A percentile compares a stretch with the other conserved stretches of the same genome.
Evolutionary conservation across 2,797 vertebrate genomes (phyloP).

Genomic region (Pelobates cultripes): DNA sequence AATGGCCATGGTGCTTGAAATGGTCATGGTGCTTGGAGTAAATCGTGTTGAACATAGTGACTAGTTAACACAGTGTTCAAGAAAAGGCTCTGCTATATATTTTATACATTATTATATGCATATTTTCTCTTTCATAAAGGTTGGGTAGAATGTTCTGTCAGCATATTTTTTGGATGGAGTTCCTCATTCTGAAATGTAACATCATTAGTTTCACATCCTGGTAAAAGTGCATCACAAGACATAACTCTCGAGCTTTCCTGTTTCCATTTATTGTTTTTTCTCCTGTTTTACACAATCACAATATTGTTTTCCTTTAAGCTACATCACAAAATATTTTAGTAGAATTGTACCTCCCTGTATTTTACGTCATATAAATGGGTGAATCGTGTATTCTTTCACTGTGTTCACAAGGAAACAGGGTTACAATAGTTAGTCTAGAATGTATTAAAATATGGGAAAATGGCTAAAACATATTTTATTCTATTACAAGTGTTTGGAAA

Average conservation of each 20-base stretch:
- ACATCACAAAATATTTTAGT: neutral
- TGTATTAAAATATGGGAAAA: no score
- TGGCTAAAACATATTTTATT: no score
- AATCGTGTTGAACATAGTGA: neutral
- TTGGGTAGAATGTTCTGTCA: neutral
- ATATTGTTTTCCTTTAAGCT: neutral
- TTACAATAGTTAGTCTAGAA: no score
- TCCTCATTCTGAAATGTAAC: constrained; percentile 6
- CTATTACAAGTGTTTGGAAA: no score
- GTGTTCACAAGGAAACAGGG: no score
- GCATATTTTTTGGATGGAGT: neutral
- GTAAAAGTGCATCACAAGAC: constrained; percentile 31
- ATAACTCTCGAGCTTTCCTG: neutral
- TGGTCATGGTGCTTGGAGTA: no score
- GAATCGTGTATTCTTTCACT: no score
- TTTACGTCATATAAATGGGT: no score
- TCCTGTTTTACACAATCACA: constrained; percentile 25
- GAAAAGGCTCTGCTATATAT: no score
- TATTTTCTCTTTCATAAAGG: neutral
- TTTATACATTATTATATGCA: no score
- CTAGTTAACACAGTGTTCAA: neutral
- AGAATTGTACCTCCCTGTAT: neutral
- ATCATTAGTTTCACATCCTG: constrained; percentile 41
- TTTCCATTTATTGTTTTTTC: neutral
- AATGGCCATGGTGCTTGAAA: no score